Base-by-base conservation (phyloP, 2,113 vertebrate genomes). In the Phyllostomus hastatus region DNA sequence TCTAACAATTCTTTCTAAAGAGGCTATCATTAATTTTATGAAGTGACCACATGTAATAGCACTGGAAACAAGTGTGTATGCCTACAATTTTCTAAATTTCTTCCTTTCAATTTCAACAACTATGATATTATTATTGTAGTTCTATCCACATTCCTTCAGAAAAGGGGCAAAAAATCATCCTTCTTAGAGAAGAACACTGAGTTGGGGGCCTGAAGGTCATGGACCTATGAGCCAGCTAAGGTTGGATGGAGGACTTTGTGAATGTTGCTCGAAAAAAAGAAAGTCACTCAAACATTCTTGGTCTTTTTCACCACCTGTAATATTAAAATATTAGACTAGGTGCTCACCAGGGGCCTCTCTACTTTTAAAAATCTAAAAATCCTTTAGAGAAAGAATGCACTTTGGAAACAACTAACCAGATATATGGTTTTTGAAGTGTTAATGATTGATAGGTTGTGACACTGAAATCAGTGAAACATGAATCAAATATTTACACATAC, bases 401-500 rank as follows among this genome's bases (percentile, higher is more conserved):
- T 67, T 95, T 95, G 81, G 93, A 92, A 97, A 89, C 73, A 64
- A 46, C 31, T 43, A 82, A 80, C 35, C 83, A 96, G 66, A 89
- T 95, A 81, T 97, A 96, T 79, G 64, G 75, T 96, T 98, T 87
- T 86, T 95, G 69, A 94, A 97, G 85, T 79, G 95, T 97, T 97
- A 98, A 97, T 90, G 97, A 96, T 92, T 89, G 64, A 91, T 75
- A 93, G 90, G 78, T 93, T 96, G 24, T 95, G 94, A 96, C 88
- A 88, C 91, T 41, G 96, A 97, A 98, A 96, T 97, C 94, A 97
- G 59, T 89, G 69, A 93, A 96, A 91, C 86, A 54, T 14, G 20
- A 70, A 97, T 78, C 86, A 97, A 97, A 96, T 97, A 97, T 97
- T 97, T 98, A 96, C 94, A 97, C 82, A 95, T 96, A 89, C 69